Evolutionary conservation across 2,888 invertebrate species (phyloP).

Genomic region (Eupithecia exiguata): DNA sequence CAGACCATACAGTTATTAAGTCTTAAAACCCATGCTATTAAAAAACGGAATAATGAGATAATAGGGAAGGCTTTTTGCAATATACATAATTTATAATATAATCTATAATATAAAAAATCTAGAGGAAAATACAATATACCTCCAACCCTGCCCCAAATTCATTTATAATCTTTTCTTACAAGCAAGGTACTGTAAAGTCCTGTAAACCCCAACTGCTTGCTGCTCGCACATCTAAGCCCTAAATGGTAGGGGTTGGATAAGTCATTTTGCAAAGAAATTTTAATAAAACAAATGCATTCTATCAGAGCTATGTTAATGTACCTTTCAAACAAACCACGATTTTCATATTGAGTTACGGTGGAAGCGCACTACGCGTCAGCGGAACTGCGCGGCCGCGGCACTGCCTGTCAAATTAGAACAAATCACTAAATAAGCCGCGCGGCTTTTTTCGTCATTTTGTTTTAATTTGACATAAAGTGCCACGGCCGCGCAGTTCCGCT

Average conservation of each 20-base stretch:
- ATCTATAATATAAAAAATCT: no score
- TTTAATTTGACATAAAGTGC: no score
- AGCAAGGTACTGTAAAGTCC: neutral
- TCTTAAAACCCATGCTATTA: neutral
- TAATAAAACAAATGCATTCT: neutral
- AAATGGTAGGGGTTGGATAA: neutral
- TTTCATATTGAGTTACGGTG: no score
- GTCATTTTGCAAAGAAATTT: neutral
- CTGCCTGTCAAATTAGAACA: no score
- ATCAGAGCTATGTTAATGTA: neutral
- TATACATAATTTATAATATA: no score
- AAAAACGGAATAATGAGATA: neutral
- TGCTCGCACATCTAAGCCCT: neutral
- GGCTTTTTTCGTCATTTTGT: no score
- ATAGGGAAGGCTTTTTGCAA: neutral
- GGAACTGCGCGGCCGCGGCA: no score
- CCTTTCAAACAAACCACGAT: neutral
- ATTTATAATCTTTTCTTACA: neutral
- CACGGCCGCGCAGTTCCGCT: no score
- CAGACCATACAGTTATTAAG: neutral
- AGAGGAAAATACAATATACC: neutral
- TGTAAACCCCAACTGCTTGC: neutral
- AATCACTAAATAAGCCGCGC: no score
- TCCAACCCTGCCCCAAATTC: neutral
- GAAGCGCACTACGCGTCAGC: no score